Evolutionary conservation across 2,888 invertebrate genomes (phyloP).

Genomic region (Apamea anceps): DNA sequence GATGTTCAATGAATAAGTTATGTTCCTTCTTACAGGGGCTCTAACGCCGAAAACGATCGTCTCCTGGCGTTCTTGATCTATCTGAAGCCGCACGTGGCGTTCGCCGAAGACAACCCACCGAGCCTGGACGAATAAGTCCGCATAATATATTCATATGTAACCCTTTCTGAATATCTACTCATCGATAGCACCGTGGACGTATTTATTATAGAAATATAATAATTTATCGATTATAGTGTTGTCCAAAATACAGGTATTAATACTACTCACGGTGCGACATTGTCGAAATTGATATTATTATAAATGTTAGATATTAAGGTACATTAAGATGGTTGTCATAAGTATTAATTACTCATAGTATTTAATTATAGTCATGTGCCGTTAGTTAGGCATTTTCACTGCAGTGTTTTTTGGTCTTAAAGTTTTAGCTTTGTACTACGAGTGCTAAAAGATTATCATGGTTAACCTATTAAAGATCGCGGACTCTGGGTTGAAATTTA

Average conservation of each 20-base stretch:
- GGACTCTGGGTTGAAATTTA: background rate
- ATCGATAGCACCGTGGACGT: conserved; percentile 49
- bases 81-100: conserved; percentile 77
- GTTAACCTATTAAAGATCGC: conserved; percentile 21
- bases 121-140: conserved; percentile 64
- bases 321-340: conserved; percentile 70
- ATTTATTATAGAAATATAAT: conserved; percentile 46
- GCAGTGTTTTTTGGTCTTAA: conserved; percentile 67
- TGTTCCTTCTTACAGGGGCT: conserved; percentile 70
- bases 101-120: conserved; percentile 67
- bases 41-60: conserved; percentile 79
- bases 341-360: conserved; percentile 63
- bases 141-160: conserved; percentile 15
- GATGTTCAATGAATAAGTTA: background rate
- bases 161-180: conserved; percentile 21
- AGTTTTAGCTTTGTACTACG: conserved; percentile 33
- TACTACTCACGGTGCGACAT: conserved; percentile 44
- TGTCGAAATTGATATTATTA: conserved; percentile 39
- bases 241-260: conserved; percentile 54
- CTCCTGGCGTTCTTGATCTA: conserved; percentile 82
- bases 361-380: conserved; percentile 52
- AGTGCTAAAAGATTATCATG: conserved; percentile 27
- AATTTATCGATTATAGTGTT: conserved; percentile 31
- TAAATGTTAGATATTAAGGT: conserved; percentile 59
- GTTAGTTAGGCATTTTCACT: conserved; percentile 36